phyloP scores from a whole-genome alignment of 1,140 invertebrate species.

The Trichonephila inaurata region DNA sequence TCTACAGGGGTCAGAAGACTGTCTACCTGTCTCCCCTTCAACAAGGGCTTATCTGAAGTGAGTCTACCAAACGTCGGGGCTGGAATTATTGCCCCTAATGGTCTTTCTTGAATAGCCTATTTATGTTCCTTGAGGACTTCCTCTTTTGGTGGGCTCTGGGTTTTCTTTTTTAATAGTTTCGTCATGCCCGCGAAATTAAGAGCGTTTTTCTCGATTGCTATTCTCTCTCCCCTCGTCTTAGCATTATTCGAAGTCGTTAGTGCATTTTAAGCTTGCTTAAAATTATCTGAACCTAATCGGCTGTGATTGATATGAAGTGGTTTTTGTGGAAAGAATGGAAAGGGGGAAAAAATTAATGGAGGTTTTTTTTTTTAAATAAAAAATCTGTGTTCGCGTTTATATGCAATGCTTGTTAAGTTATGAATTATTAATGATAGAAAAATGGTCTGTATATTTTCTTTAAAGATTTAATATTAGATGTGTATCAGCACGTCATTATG shows the following conservation, averaged over 20 bases:
- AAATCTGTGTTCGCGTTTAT: no score
- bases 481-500: no score
- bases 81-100: not conserved
- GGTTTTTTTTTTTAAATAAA: no score
- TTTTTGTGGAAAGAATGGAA: not conserved
- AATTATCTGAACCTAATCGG: not conserved
- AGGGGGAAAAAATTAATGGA: no score
- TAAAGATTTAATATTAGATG: no score
- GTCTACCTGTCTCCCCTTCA: slow-evolving; percentile 7
- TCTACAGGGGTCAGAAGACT: slow-evolving; percentile 20
- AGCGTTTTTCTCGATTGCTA: not conserved
- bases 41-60: not conserved
- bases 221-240: no score
- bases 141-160: not conserved
- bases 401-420: no score
- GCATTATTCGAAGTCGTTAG: no score
- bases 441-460: no score
- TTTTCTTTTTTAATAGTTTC: not conserved
- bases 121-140: not conserved
- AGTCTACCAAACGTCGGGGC: not conserved
- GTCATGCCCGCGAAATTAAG: not conserved
- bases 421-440: no score
- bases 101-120: not conserved
- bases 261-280: not conserved
- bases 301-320: not conserved